These are phyloP conservation scores for Ageneiosus marmoratus DNA, from an alignment of 2,113 vertebrate genomes.

Conservation along the genomic window DNA sequence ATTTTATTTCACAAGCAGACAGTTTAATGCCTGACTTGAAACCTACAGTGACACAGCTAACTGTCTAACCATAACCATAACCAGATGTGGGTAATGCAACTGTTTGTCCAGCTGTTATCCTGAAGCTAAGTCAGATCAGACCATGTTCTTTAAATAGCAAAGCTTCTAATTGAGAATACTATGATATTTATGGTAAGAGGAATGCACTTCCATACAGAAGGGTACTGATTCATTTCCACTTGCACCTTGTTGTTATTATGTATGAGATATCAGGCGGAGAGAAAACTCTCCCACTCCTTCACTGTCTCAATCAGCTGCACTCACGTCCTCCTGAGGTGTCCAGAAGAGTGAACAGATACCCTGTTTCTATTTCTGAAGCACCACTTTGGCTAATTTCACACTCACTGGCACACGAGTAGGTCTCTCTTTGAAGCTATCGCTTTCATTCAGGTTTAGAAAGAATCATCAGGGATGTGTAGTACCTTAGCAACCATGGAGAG, in stretches of 20 bases:
- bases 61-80: too few relatives aligned
- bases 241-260: not conserved
- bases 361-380: conserved; percentile 27
- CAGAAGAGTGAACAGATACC: conserved; percentile 30
- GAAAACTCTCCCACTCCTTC: not conserved
- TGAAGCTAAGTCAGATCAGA: not conserved
- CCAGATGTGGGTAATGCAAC: not conserved
- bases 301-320: conserved; percentile 5
- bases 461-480: not conserved
- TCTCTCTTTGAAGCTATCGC: not conserved
- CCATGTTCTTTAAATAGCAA: not conserved
- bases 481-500: not conserved
- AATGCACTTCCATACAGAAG: not conserved
- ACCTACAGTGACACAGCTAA: too few relatives aligned
- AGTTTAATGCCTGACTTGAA: too few relatives aligned
- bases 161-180: not conserved
- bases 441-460: conserved; percentile 9
- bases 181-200: not conserved
- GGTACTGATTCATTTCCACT: not conserved
- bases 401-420: not conserved
- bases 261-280: not conserved
- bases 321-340: conserved; percentile 10
- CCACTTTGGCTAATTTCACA: conserved; percentile 12
- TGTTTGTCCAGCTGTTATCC: not conserved
- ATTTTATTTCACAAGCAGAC: too few relatives aligned